Percentiles rank a stretch among this genome's conserved stretches.
Evolutionary conservation across 2,888 invertebrate species (phyloP).

Genomic region (Tetanocera ferruginea): DNA sequence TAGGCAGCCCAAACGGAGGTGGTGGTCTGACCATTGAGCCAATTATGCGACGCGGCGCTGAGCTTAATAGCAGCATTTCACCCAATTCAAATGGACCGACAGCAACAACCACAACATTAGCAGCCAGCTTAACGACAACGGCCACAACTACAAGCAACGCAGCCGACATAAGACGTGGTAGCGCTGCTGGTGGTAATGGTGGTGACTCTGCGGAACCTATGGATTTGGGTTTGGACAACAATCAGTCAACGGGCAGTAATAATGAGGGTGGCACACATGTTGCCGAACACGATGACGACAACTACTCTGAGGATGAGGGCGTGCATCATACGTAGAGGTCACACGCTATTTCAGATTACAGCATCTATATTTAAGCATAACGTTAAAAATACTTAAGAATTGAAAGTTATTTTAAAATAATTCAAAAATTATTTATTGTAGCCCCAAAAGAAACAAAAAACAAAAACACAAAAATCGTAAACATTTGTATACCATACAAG

Average conservation of each 20-base stretch:
- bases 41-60: constrained; percentile 61
- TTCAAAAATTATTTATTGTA: constrained; percentile 18
- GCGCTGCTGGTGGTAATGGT: background rate
- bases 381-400: background rate
- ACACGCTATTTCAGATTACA: background rate
- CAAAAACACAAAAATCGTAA: constrained; percentile 36
- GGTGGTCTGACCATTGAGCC: constrained; percentile 66
- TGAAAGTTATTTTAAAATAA: background rate
- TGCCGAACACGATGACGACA: constrained; percentile 57
- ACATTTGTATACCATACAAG: constrained; percentile 57
- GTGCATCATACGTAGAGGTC: constrained; percentile 65
- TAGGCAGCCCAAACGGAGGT: constrained; percentile 34
- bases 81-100: constrained; percentile 30
- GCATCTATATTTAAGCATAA: background rate
- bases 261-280: constrained; percentile 64
- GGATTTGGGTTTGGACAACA: constrained; percentile 67
- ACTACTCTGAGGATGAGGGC: constrained; percentile 69
- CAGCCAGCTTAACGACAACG: constrained; percentile 37
- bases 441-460: background rate
- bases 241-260: constrained; percentile 59
- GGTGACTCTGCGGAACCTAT: constrained; percentile 67
- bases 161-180: constrained; percentile 25
- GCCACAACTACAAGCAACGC: constrained; percentile 29
- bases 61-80: constrained; percentile 46
- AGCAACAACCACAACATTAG: constrained; percentile 21